Base-by-base conservation (phyloP, 1,140 invertebrate genomes). In the Ceratosolen solmsi region DNA sequence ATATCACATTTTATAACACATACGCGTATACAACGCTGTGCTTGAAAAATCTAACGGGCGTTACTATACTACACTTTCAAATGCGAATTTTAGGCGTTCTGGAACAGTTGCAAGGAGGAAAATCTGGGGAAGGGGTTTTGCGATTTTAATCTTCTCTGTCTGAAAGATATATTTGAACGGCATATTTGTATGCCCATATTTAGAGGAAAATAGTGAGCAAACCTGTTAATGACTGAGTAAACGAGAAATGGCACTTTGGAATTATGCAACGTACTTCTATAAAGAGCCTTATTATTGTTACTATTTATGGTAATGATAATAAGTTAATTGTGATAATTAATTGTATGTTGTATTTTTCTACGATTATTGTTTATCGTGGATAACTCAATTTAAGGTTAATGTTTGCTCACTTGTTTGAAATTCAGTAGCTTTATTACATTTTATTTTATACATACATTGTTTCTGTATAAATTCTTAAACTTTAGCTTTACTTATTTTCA, bases 1-100 rank as follows among this genome's bases (percentile, higher is more conserved):
- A 3, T 5, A 4, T 27, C 30, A n/a, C 25, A 15, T 56, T 63
- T 46, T 77, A 63, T 63, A 65, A 58, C 20, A 15, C 60, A 33
- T 65, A 1, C 65, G 25, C 13, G 73, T 46, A 3, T 46, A 70
- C 65, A 70, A 46, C 20, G n/a, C 33, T n/a, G 73, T 25, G 38
- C 38, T 20, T 63, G 49, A 13, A 33, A 65, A 77, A 77, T 38
- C 27, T 58, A 25, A 3, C 11, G 5, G 20, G 46, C 41, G 58
- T 25, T 58, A 49, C 36, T 77, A 27, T 36, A 27, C 73, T 27
- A 36, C 36, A 60, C 33, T 60, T 75, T 75, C 54, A 56, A 75
- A 75, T 33, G 56, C 38, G 27, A 22, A 60, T 75, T 54, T 38
- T 33, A 36, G 54, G 20, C 73, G 33, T 2, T 49, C 36, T 36